Evolutionary conservation across 1,140 invertebrate genomes (phyloP), one percentile per base, ranked within the genome.

Genomic region (Meloidogyne floridensis): DNA sequence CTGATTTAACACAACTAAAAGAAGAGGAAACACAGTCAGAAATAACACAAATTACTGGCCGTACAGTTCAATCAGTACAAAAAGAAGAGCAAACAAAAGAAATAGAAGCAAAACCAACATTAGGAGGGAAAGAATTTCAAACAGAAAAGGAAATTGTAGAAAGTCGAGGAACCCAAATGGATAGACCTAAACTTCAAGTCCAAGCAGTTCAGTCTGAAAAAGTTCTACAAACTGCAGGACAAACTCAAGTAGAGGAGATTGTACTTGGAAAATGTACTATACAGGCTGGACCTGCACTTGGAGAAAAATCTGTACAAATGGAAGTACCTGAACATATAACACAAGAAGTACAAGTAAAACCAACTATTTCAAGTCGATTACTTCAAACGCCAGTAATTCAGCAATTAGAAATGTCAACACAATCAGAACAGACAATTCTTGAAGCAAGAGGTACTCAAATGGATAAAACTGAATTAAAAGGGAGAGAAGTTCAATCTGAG

Each of bases 1-100:
- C 59, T 65, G 59, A 65, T 65, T 65, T 65, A 8, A 65, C 59
- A n/a, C 15, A 65, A 65, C 6, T 65, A 65, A 65, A 65, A 65
- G 59, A 65, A n/a, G 59, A 65, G n/a, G 59, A n/a, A 65, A 65
- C n/a, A 13, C 59, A 65, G n/a, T 65, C n/a, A 65, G 59, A 65
- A n/a, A 65, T 13, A 5, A n/a, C 4, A 65, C 59, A 65, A 65
- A 65, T 65, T 65, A 65, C 15, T 7, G 15, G 4, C 5, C 13
- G n/a, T n/a, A 65, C 59, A 65, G 59, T 65, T n/a, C 59, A 65
- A 65, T n/a, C 59, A 5, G 15, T 65, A 1, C 15, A 65, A 18
- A 65, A 65, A 65, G 59, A 65, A 65, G 59, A 65, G n/a, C 59
- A 65, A 65, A 65, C 59, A 65, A 65, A 65, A 65, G 59, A 65